Conservation (phyloP, 2,888 invertebrate genomes). For the Pyrgus malvae region DNA sequence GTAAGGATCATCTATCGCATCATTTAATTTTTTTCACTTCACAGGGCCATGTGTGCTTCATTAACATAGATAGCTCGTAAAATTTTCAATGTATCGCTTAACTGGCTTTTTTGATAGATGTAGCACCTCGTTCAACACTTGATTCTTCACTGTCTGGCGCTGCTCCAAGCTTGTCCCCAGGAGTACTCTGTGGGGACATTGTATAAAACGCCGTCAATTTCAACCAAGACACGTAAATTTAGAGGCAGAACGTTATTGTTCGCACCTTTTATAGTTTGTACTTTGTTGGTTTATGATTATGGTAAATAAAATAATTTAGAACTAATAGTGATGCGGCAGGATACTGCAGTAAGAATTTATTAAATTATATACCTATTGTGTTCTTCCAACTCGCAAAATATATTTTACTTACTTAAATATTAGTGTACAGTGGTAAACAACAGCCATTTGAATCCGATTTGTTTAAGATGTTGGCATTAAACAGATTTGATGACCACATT, state of each 20-base stretch:
- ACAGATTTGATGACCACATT: no score
- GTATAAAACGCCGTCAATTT: slow-evolving; percentile 19
- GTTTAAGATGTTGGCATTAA: no score
- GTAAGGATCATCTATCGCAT: no score
- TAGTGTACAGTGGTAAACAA: no score
- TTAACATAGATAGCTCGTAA: slow-evolving; percentile 11
- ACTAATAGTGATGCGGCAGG: no score
- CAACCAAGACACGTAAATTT: neutral
- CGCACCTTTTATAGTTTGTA: neutral
- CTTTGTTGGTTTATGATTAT: neutral
- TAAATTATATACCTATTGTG: no score
- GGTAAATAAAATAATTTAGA: no score
- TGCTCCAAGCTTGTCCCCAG: slow-evolving; percentile 6
- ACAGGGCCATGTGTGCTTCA: neutral
- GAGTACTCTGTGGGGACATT: slow-evolving; percentile 10
- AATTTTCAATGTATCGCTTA: slow-evolving; percentile 9
- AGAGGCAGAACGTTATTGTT: slow-evolving; percentile 1
- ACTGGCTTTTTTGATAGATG: slow-evolving; percentile 11
- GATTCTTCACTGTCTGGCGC: slow-evolving; percentile 9
- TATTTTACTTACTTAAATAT: no score
- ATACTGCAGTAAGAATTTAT: no score
- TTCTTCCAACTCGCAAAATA: no score
- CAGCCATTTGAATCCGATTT: no score
- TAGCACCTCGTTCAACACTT: slow-evolving; percentile 20
- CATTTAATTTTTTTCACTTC: no score